Evolutionary conservation across 2,113 vertebrate species (phyloP), one percentile per base, ranked within the genome.

Genomic region (Chlorodrepanis virens): DNA sequence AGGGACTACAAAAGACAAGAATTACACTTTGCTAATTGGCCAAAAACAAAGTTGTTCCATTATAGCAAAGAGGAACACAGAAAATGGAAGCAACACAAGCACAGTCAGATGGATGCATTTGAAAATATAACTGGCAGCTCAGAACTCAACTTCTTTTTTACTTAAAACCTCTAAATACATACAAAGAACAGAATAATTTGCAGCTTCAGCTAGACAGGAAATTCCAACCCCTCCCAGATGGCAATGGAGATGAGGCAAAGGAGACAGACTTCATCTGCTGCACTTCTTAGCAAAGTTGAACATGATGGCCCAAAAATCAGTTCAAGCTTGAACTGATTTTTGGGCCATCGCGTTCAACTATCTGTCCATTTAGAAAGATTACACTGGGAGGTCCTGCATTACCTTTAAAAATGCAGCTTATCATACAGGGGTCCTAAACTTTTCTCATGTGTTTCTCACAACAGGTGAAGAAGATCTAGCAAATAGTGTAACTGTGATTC

Each of bases 161-260:
- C 37, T 20, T n/a, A 49, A 64, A 50, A 56, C 9, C 22, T 60
- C 49, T n/a, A 76, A 35, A 28, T 7, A 52, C 3, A 10, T 11
- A 23, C 16, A 37, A 56, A 75, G 22, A 27, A 3, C 3, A 75
- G 11, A 31, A 4, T 4, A 10, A 18, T 61, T 35, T 27, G 21
- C 11, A 50, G 23, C 44, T 71, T 60, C 64, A 54, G 8, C 37
- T 23, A 27, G 27, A 27, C 3, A 64, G 40, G n/a, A 45, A 69
- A 56, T 83, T 47, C 14, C n/a, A 3, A 4, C 13, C 5, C 29
- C 40, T 79, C 40, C 33, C 67, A 52, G 33, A 21, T 17, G 20
- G 12, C 53, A 87, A 9, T 2, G 0, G 45, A 64, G 28, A 63
- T 10, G 20, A 57, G 21, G 19, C 33, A 4, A 0, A 35, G 10